Evolutionary conservation across 2,888 invertebrate genomes (phyloP).

Genomic region (Amiota communis): DNA sequence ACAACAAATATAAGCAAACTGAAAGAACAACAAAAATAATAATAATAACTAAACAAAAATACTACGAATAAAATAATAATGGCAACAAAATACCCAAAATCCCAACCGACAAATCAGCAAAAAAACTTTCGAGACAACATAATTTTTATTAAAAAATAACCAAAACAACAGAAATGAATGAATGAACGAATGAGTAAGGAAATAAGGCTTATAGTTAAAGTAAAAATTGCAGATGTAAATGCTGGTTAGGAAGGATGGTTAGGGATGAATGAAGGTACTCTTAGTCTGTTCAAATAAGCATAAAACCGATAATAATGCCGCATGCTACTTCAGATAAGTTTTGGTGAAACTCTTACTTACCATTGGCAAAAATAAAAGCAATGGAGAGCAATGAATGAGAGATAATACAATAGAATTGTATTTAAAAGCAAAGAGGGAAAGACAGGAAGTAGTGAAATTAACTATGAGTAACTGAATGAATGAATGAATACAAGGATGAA

Average conservation of each 20-base stretch:
- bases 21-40: neutral
- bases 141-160: conserved; percentile 16
- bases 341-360: neutral
- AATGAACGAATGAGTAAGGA: too few relatives aligned
- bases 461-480: neutral
- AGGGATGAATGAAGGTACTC: neutral
- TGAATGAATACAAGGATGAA: neutral
- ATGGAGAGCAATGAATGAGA: too few relatives aligned
- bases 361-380: neutral
- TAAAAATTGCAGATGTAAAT: neutral
- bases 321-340: conserved; percentile 20
- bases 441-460: neutral
- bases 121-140: conserved; percentile 24
- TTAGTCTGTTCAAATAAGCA: conserved; percentile 18
- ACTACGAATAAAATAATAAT: neutral
- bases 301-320: conserved; percentile 22
- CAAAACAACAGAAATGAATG: neutral
- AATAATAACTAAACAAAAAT: neutral
- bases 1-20: neutral
- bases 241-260: neutral
- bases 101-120: conserved; percentile 16
- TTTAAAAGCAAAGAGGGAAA: too few relatives aligned
- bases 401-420: too few relatives aligned
- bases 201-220: neutral
- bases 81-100: neutral